Evolutionary conservation across 2,888 invertebrate genomes (phyloP).

Genomic region (Malacosoma neustria): DNA sequence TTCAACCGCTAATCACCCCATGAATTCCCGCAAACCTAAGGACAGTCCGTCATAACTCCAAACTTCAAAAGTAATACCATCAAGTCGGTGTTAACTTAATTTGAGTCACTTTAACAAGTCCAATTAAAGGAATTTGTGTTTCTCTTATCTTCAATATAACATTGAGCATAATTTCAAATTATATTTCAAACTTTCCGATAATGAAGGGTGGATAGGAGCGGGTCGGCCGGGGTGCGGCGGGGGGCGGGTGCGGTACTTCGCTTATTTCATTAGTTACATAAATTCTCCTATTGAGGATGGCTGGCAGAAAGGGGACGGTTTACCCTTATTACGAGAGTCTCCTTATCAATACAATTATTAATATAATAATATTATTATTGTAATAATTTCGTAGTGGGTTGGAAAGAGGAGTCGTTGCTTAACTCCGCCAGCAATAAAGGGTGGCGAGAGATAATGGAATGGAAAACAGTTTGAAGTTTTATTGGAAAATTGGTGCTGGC

Average conservation of each 20-base stretch:
- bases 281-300: conserved; percentile 75
- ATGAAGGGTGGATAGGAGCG: conserved; percentile 67
- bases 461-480: conserved; percentile 76
- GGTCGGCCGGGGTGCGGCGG: conserved; percentile 37
- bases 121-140: conserved; percentile 76
- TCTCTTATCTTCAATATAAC: conserved; percentile 76
- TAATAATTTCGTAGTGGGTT: conserved; percentile 68
- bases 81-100: conserved; percentile 75
- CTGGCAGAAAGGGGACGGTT: conserved; percentile 74
- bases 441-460: conserved; percentile 73
- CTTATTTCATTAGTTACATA: conserved; percentile 76
- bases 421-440: conserved; percentile 72
- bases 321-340: conserved; percentile 75
- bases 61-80: conserved; percentile 74
- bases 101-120: conserved; percentile 76
- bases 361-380: conserved; percentile 76
- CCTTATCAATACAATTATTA: conserved; percentile 76
- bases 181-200: conserved; percentile 76
- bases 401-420: conserved; percentile 66
- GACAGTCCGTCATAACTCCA: conserved; percentile 69
- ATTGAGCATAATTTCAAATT: conserved; percentile 76
- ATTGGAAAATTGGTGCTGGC: conserved; percentile 72
- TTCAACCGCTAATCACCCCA: conserved; percentile 55
- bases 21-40: conserved; percentile 42
- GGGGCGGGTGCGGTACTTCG: conserved; percentile 57